These are phyloP conservation scores for Didymodactylos carnosus DNA, from an alignment of 2,888 invertebrate genomes.

Conservation along the genomic window DNA sequence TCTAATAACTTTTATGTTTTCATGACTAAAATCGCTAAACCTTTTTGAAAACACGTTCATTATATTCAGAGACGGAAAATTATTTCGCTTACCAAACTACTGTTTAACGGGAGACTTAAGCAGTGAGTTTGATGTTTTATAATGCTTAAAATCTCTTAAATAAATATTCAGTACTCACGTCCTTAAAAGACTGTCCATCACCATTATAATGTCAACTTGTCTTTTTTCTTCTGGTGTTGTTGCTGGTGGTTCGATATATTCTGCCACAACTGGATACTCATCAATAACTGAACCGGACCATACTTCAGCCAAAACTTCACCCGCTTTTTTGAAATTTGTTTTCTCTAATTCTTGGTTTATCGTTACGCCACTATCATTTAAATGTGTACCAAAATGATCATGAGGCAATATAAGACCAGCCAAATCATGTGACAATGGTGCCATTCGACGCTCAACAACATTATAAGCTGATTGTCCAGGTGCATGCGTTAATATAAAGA, in stretches of 20 bases:
- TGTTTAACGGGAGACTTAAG: no score
- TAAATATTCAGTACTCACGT: neutral
- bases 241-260: neutral
- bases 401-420: conserved; percentile 17
- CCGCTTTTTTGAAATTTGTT: neutral
- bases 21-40: no score
- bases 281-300: conserved; percentile 24
- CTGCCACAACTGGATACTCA: conserved; percentile 14
- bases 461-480: conserved; percentile 29
- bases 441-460: conserved; percentile 26
- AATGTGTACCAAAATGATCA: neutral
- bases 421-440: conserved; percentile 20
- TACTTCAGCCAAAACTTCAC: conserved; percentile 23
- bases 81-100: no score
- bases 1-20: no score
- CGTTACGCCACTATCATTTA: neutral
- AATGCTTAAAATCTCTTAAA: no score
- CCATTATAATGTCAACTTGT: neutral
- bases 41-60: no score
- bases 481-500: conserved; percentile 39
- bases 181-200: neutral
- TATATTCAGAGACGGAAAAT: no score
- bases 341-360: neutral
- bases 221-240: neutral
- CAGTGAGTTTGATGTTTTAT: no score